phyloP scores from a whole-genome alignment of 1,140 invertebrate genomes.

The Leptestheria dahalacensis region DNA sequence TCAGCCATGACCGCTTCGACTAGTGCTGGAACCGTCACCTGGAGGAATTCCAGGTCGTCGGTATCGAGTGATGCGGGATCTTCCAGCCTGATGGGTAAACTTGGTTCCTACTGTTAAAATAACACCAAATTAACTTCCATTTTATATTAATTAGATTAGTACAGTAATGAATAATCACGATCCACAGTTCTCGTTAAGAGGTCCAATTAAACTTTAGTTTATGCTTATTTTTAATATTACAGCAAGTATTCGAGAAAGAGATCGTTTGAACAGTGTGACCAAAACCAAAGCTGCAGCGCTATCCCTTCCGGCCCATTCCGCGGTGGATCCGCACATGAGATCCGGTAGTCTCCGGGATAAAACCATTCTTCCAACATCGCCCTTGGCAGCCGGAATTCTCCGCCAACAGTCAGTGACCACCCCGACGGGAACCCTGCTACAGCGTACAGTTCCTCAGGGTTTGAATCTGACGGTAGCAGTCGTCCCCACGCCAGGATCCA shows the following conservation, averaged over 20 bases:
- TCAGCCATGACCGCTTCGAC: conserved; percentile 70
- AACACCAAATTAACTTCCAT: neutral
- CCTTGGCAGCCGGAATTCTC: conserved; percentile 15
- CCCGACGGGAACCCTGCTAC: conserved; percentile 7
- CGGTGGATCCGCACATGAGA: neutral
- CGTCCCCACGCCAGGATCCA: conserved; percentile 18
- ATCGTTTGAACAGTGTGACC: conserved; percentile 4
- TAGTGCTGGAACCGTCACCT: conserved; percentile 41
- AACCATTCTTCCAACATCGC: conserved; percentile 11
- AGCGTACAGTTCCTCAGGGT: conserved; percentile 20
- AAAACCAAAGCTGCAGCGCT: neutral
- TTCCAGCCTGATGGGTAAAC: conserved; percentile 20
- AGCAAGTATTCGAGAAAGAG: conserved; percentile 7
- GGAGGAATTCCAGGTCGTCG: conserved; percentile 58
- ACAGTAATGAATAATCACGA: too few species aligned
- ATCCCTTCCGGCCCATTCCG: neutral
- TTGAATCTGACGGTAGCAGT: conserved; percentile 18
- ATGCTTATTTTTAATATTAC: neutral
- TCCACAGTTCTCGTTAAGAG: neutral
- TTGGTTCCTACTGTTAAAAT: too few species aligned
- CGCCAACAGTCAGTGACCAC: conserved; percentile 4
- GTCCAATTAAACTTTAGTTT: neutral
- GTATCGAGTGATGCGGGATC: conserved; percentile 31
- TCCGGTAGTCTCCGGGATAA: conserved; percentile 4
- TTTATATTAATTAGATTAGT: too few species aligned